These are phyloP conservation scores for Tupaia chinensis DNA, from an alignment of 2,113 vertebrate genomes.

Conservation along the genomic window DNA sequence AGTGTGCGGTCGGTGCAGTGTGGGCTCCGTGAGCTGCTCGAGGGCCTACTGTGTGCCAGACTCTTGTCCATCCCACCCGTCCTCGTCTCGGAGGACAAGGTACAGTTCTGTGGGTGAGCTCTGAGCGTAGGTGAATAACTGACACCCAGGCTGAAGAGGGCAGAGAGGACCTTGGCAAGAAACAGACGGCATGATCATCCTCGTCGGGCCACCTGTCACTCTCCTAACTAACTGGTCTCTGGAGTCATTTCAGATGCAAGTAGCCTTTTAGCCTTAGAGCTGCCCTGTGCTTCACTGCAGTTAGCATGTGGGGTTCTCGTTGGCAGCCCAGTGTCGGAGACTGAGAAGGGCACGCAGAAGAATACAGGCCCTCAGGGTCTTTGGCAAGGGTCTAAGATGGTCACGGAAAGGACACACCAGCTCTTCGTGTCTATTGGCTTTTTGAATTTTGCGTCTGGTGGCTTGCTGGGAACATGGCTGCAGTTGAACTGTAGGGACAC, in stretches of 20 bases:
- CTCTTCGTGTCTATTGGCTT: background rate
- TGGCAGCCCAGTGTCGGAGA: background rate
- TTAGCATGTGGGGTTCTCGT: background rate
- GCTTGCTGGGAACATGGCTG: background rate
- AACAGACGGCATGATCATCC: background rate
- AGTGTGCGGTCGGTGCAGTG: slow-evolving; percentile 64
- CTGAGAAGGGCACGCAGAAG: slow-evolving; percentile 1
- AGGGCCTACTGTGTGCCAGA: background rate
- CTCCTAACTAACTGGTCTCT: slow-evolving; percentile 52
- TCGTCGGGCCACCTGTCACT: background rate
- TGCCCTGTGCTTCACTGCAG: slow-evolving; percentile 21
- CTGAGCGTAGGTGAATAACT: background rate
- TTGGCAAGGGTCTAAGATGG: background rate
- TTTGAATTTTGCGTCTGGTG: background rate
- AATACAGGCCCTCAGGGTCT: background rate
- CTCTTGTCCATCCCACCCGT: background rate
- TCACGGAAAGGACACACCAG: background rate
- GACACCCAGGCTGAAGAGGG: background rate
- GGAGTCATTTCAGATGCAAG: slow-evolving; percentile 56
- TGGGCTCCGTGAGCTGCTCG: background rate
- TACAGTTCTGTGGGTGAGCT: background rate
- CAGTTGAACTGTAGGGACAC: background rate
- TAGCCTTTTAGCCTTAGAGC: slow-evolving; percentile 23
- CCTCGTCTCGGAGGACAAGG: background rate
- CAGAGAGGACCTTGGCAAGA: slow-evolving; percentile 30